Base-by-base conservation (phyloP, 2,797 vertebrate species). In the Amphiprion clarkii region DNA sequence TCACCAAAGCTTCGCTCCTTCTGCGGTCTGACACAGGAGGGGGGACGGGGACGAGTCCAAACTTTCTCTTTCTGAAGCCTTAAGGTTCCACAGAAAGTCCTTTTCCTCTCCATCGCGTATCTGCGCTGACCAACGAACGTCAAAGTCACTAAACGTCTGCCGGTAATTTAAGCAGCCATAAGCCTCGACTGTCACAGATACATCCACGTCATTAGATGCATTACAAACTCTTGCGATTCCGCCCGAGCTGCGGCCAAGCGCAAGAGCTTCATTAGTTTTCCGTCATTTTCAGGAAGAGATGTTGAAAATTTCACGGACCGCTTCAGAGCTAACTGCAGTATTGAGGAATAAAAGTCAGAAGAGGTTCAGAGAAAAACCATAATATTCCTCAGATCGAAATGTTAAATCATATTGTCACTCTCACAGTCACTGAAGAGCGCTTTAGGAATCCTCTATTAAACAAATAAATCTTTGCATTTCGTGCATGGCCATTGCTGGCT, bases 1-100 rank as follows among this genome's bases (percentile, higher is more conserved):
- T 88, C 82, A 76, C 76, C 71, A 84, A 77, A 81, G 59, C 74
- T 68, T 71, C 85, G 90, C 77, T 86, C 65, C 27, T 64, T 84
- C 64, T 71, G 57, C 54, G 68, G 86, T 67, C 74, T 9, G 6
- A 81, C 78, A 74, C 88, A 79, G 79, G 74, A 73, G 79, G 67
- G 70, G 83, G 71, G 56, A 49, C 1, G 59, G 69, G 64, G 63
- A 69, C 6, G 48, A 75, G 3, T 81, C 81, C 81, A 90, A 83
- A 83, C 65, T 70, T 76, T 82, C 60, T 75, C 46, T 61, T 79
- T 78, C 71, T 57, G 44, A 21, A 65, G 61, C 39, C 49, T 44
- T 73, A 8, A 67, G n/a, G 66, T 73, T 83, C 68, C 59, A 67
- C 40, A 72, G 36, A 81, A 75, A 70, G 31, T 74, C 36, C 31